Conservation (phyloP, 2,113 vertebrate genomes). For the Peromyscus polionotus region DNA sequence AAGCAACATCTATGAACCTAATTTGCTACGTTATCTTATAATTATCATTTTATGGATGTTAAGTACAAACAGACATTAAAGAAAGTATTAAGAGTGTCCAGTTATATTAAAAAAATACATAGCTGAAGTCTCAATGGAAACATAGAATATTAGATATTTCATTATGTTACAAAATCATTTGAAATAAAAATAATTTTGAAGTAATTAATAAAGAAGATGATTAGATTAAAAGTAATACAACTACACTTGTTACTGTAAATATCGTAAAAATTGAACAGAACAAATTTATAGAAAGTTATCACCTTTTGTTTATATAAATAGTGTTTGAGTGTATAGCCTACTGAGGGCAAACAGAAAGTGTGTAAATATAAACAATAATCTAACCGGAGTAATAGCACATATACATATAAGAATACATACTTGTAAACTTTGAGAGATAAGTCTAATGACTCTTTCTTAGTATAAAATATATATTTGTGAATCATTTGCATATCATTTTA, state of each 20-base stretch:
- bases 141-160: background rate
- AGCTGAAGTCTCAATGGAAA: background rate
- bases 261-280: background rate
- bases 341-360: background rate
- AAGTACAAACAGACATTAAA: background rate
- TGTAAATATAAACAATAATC: background rate
- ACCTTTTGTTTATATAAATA: background rate
- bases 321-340: background rate
- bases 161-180: background rate
- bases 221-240: background rate
- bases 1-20: background rate
- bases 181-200: constrained; percentile 7
- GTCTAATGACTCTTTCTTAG: background rate
- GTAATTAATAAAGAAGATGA: background rate
- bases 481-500: background rate
- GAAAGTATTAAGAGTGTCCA: background rate
- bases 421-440: background rate
- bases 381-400: background rate
- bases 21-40: background rate
- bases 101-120: background rate
- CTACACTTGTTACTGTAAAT: background rate
- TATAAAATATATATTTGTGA: background rate
- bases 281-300: background rate
- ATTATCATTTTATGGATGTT: background rate
- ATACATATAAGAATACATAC: background rate